Percentiles rank a stretch among this genome's conserved stretches.
phyloP scores from a whole-genome alignment of 2,888 invertebrate genomes.

The Dermolepida albohirtum region DNA sequence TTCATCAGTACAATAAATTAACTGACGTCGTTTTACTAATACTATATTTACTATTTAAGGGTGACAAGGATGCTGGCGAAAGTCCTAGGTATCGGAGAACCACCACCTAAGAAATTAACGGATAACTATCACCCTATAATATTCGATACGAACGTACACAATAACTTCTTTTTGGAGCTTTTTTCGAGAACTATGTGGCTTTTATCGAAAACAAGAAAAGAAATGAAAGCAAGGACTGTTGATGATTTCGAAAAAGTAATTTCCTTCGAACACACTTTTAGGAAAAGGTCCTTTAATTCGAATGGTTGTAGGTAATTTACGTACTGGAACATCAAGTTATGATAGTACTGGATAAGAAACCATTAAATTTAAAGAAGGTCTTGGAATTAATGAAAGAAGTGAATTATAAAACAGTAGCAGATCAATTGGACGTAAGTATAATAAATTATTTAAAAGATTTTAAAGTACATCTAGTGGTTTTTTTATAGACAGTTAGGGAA shows the following conservation, averaged over 20 bases:
- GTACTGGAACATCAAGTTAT: conserved; percentile 60
- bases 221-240: conserved; percentile 61
- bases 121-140: conserved; percentile 60
- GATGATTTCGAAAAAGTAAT: conserved; percentile 61
- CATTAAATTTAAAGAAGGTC: conserved; percentile 57
- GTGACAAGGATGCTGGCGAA: conserved; percentile 59
- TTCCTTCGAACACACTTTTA: background rate
- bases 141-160: conserved; percentile 56
- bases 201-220: conserved; percentile 60
- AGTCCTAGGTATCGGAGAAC: conserved; percentile 58
- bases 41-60: conserved; percentile 50
- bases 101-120: conserved; percentile 52
- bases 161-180: conserved; percentile 60
- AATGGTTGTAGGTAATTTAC: conserved; percentile 55
- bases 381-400: conserved; percentile 56
- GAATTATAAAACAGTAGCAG: conserved; percentile 56
- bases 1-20: background rate
- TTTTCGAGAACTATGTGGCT: conserved; percentile 62
- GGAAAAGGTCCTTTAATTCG: background rate
- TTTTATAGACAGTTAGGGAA: conserved; percentile 57
- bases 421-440: conserved; percentile 57
- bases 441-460: conserved; percentile 24
- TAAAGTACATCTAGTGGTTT: conserved; percentile 17
- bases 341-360: conserved; percentile 57
- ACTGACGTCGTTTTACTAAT: background rate